Percentiles rank a stretch among this genome's conserved stretches.
These are phyloP conservation scores for Piaya cayana DNA, from an alignment of 2,113 vertebrate genomes.

Conservation along the genomic window DNA sequence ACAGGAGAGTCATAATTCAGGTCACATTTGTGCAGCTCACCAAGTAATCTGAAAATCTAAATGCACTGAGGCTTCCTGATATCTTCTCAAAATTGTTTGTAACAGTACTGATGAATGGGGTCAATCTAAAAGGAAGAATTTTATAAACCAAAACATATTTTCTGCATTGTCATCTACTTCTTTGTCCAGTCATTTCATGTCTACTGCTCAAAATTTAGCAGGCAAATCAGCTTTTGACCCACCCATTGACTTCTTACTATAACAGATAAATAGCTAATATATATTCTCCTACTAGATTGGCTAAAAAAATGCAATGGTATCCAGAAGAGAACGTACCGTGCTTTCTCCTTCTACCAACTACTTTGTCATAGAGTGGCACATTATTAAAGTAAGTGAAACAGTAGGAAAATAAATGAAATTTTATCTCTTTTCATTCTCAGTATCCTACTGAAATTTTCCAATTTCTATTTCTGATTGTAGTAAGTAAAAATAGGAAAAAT, in stretches of 20 bases:
- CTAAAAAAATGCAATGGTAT: background rate
- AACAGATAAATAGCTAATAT: background rate
- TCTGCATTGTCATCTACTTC: background rate
- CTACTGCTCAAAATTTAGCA: background rate
- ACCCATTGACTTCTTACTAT: background rate
- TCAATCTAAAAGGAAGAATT: background rate
- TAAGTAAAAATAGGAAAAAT: background rate
- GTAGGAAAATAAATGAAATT: background rate
- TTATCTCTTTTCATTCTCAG: background rate
- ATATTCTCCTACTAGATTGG: background rate
- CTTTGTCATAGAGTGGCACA: background rate
- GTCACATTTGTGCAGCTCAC: conserved; percentile 5
- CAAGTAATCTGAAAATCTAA: conserved; percentile 38
- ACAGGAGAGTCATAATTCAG: conserved; percentile 2
- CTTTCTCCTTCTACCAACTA: background rate
- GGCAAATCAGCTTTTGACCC: background rate
- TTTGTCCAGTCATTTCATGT: background rate
- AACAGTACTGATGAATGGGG: background rate
- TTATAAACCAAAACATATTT: background rate
- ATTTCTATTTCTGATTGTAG: background rate
- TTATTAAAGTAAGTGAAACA: background rate
- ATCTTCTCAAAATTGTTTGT: background rate
- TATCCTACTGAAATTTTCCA: background rate
- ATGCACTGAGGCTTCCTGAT: background rate
- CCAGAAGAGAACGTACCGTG: background rate